Percentiles rank a stretch among this genome's conserved stretches.
Evolutionary conservation across 2,113 vertebrate genomes (phyloP).

Genomic region (Ictalurus furcatus): DNA sequence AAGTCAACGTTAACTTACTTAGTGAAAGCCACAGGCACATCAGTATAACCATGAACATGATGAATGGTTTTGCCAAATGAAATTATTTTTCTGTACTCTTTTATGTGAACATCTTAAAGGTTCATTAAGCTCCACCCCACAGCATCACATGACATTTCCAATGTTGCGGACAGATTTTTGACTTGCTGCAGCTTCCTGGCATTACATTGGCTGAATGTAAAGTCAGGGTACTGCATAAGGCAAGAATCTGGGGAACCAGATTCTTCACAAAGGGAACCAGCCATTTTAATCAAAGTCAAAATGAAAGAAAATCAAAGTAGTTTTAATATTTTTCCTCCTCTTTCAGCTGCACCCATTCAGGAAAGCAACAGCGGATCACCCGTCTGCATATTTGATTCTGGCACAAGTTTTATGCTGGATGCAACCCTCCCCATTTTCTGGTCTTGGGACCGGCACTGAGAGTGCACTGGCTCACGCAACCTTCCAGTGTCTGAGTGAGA

Average conservation of each 20-base stretch:
- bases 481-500: too few species aligned
- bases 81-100: neutral
- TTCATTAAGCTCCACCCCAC: neutral
- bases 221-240: neutral
- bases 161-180: neutral
- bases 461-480: too few species aligned
- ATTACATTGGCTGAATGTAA: neutral
- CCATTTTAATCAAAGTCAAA: too few species aligned
- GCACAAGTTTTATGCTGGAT: too few species aligned
- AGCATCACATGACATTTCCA: neutral
- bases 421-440: too few species aligned
- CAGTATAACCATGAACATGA: neutral
- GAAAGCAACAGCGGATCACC: too few species aligned
- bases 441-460: too few species aligned
- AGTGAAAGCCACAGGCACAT: slow-evolving; percentile 10
- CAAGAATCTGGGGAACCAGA: neutral
- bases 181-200: neutral
- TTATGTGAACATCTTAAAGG: neutral
- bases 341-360: too few species aligned
- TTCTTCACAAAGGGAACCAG: too few species aligned
- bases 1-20: neutral
- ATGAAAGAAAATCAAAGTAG: too few species aligned
- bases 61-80: neutral
- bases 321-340: too few species aligned
- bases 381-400: too few species aligned